phyloP scores from a whole-genome alignment of 2,797 vertebrate genomes.

The Scleropages formosus region DNA sequence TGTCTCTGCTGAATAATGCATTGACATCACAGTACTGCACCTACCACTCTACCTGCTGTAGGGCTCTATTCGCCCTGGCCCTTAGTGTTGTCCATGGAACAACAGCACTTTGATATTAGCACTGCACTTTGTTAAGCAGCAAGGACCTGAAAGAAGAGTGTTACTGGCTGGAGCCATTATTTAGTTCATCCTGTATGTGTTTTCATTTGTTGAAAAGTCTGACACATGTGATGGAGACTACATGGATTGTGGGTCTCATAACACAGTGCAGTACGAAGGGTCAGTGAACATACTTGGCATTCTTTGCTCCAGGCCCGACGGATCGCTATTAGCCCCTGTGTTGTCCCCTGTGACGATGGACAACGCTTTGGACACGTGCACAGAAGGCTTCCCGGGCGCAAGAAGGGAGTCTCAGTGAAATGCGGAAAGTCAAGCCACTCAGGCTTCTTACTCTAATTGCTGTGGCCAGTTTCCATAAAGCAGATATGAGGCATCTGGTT shows the following conservation, averaged over 20 bases:
- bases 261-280: neutral
- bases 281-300: neutral
- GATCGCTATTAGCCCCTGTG: neutral
- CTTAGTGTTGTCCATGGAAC: neutral
- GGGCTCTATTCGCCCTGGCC: neutral
- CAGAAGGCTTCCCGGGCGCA: neutral
- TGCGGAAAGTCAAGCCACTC: constrained; percentile 15
- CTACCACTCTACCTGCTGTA: neutral
- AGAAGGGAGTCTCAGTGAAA: neutral
- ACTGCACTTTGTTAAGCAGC: neutral
- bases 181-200: neutral
- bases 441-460: constrained; percentile 37
- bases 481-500: constrained; percentile 65
- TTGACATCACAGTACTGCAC: neutral
- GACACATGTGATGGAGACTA: neutral
- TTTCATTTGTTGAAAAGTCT: too few species aligned
- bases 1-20: neutral
- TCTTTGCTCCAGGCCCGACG: neutral
- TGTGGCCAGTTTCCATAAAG: constrained; percentile 50
- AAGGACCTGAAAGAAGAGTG: neutral
- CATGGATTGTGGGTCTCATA: neutral
- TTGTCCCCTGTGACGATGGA: neutral
- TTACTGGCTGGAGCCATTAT: neutral
- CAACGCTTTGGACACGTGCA: neutral
- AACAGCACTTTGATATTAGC: neutral